Evolutionary conservation across 2,113 vertebrate species (phyloP).

Genomic region (Gymnarchus niloticus): DNA sequence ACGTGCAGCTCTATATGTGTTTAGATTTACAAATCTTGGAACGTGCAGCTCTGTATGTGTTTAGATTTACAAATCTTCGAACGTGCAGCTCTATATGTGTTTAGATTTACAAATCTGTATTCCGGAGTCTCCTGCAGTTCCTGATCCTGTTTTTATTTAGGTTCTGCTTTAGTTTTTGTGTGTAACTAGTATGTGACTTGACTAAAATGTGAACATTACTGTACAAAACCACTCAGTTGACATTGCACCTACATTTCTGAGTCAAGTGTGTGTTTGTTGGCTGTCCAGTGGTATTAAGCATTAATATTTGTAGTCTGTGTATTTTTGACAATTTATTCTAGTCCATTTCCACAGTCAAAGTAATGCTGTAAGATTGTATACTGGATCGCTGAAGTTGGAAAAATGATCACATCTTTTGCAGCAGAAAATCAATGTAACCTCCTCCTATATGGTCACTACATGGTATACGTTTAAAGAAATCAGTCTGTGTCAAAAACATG

Average conservation of each 20-base stretch:
- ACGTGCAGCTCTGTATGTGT: too few relatives aligned
- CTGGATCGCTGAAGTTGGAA: neutral
- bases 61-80: too few relatives aligned
- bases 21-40: too few relatives aligned
- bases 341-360: neutral
- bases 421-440: neutral
- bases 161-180: neutral
- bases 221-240: neutral
- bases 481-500: neutral
- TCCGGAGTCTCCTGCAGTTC: too few relatives aligned
- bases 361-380: too few relatives aligned
- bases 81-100: too few relatives aligned
- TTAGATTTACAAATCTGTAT: too few relatives aligned
- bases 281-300: too few relatives aligned
- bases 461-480: neutral
- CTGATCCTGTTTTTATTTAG: neutral
- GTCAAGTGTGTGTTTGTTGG: too few relatives aligned
- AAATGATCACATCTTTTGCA: neutral
- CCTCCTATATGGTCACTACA: neutral
- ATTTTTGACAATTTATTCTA: too few relatives aligned
- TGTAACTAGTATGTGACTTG: neutral
- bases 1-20: neutral
- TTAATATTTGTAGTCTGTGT: neutral
- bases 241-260: neutral
- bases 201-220: neutral